Evolutionary conservation across 1,140 invertebrate genomes (phyloP).

Genomic region (Pseudomyrmex concolor): DNA sequence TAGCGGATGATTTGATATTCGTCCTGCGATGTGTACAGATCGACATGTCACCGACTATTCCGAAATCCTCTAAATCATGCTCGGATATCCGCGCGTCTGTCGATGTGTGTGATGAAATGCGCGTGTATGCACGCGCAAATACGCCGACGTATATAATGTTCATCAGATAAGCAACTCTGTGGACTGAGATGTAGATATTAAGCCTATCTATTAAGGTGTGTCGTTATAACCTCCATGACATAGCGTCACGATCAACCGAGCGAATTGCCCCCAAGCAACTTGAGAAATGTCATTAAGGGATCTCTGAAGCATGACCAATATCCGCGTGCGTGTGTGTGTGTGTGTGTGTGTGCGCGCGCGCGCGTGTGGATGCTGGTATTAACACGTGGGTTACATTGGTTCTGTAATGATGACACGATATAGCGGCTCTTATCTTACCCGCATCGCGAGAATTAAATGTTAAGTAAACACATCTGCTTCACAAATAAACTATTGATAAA

Average conservation of each 20-base stretch:
- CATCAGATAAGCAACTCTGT: conserved; percentile 46
- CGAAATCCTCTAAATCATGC: not conserved
- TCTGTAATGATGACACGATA: not conserved
- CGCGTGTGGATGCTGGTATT: conserved; percentile 38
- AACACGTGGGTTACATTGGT: conserved; percentile 15
- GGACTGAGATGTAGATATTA: conserved; percentile 60
- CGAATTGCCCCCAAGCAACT: conserved; percentile 73
- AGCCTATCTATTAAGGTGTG: conserved; percentile 66
- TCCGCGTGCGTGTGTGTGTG: conserved; percentile 32
- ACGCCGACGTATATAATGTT: conserved; percentile 7
- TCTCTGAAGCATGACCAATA: conserved; percentile 73
- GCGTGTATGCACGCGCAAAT: conserved; percentile 3
- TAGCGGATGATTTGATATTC: too few species aligned
- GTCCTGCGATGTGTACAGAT: too few species aligned
- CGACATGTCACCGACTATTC: not conserved
- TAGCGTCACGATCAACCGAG: conserved; percentile 54
- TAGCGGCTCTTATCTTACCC: not conserved
- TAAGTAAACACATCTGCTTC: too few species aligned
- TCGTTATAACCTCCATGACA: conserved; percentile 51
- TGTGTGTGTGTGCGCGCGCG: conserved; percentile 22
- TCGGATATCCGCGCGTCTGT: conserved; percentile 27
- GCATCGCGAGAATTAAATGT: not conserved
- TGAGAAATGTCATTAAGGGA: conserved; percentile 76
- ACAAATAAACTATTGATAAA: too few species aligned
- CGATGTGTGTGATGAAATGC: conserved; percentile 2